Evolutionary conservation across 2,113 vertebrate genomes (phyloP), one percentile per base, ranked within the genome.

Genomic region (Spea bombifrons): DNA sequence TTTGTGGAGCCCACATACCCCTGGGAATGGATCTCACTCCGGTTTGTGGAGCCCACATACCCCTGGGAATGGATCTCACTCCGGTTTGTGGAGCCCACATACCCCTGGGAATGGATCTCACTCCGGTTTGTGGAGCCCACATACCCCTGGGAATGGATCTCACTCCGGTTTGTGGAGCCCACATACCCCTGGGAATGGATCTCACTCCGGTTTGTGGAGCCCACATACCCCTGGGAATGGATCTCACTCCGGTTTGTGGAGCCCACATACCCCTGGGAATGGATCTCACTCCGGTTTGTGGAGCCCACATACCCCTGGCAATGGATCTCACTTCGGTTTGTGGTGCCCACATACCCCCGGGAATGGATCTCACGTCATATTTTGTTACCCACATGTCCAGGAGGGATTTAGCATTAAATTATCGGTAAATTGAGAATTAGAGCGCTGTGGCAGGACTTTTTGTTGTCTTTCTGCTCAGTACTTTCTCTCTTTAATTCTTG

Each of bases 101-200:
- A 8, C n/a, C 65, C 73, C 2, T 17, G 64, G 63, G 66, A 46
- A 15, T 55, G 74, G 50, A 67, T 44, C 64, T 75, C 50, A 45
- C 55, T 8, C 7, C 49, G 30, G 44, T 8, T 13, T 64, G 8
- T 46, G 73, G 30, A 43, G 47, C 66, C 45, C 16, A 16, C 70
- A 16, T 50, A 10, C 12, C 3, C 10, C 15, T n/a, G 17, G 74
- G 74, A 53, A 75, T n/a, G 7, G 66, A 69, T 76, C 43, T 13
- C 9, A 43, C 53, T 13, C 46, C 46, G 65, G 73, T 50, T 65
- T 64, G 61, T 75, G 17, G 43, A 15, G 5, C 50, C n/a, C 63
- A 13, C 43, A 46, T 15, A 65, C 48, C 49, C 64, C 48, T 17
- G 69, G 16, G 12, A 55, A 17, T 71, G 69, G 48, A 61, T 44